phyloP scores from a whole-genome alignment of 2,888 invertebrate genomes.

The Scaptomyza flava region DNA sequence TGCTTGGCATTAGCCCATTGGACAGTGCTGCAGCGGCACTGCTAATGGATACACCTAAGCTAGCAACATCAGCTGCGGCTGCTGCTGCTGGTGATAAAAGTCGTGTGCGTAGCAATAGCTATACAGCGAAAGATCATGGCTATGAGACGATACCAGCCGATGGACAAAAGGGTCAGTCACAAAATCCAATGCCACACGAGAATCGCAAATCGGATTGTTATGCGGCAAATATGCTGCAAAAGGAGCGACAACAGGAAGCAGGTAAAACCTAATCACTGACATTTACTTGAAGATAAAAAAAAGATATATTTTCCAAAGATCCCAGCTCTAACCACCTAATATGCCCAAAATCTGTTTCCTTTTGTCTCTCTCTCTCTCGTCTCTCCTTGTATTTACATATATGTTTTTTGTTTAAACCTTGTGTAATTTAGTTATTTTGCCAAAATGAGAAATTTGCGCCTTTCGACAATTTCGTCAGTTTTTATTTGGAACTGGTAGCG shows the following conservation, averaged over 20 bases:
- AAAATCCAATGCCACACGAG: slow-evolving; percentile 61
- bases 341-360: slow-evolving; percentile 57
- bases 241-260: slow-evolving; percentile 81
- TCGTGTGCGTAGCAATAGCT: slow-evolving; percentile 84
- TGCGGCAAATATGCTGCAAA: slow-evolving; percentile 81
- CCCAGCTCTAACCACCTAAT: slow-evolving; percentile 41
- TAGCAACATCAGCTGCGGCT: slow-evolving; percentile 10
- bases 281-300: neutral
- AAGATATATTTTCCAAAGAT: neutral
- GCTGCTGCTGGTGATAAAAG: slow-evolving; percentile 85
- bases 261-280: slow-evolving; percentile 50
- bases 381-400: slow-evolving; percentile 54
- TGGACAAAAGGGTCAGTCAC: slow-evolving; percentile 45
- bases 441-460: slow-evolving; percentile 80
- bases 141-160: slow-evolving; percentile 86
- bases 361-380: slow-evolving; percentile 54
- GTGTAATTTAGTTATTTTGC: slow-evolving; percentile 76
- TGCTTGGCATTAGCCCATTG: slow-evolving; percentile 73
- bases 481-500: slow-evolving; percentile 81
- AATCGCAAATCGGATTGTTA: slow-evolving; percentile 84
- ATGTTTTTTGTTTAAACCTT: slow-evolving; percentile 14
- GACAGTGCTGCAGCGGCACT: slow-evolving; percentile 77
- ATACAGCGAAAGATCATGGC: slow-evolving; percentile 86
- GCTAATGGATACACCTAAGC: slow-evolving; percentile 62
- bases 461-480: slow-evolving; percentile 78